Conservation (phyloP, 2,113 vertebrate species). For the Ameiurus melas region DNA sequence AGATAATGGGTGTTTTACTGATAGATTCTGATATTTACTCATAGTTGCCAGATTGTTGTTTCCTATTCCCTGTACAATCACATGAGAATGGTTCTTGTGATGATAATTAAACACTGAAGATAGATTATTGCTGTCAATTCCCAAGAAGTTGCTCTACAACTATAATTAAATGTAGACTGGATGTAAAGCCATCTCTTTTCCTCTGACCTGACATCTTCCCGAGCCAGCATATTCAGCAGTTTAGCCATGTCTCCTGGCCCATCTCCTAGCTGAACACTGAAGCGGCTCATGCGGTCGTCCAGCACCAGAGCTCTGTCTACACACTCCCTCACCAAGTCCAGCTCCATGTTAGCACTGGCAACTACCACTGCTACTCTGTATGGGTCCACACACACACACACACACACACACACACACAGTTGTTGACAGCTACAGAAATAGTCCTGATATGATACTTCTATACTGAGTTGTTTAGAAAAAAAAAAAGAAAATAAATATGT, state of each 20-base stretch:
- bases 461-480: not conserved
- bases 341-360: constrained; percentile 84
- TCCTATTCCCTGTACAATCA: not conserved
- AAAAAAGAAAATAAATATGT: no score
- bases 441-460: not conserved
- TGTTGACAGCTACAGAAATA: not conserved
- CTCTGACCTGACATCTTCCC: constrained; percentile 82
- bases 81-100: not conserved
- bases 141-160: not conserved
- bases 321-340: constrained; percentile 79
- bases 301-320: constrained; percentile 81
- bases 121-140: not conserved
- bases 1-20: not conserved
- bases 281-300: constrained; percentile 80
- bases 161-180: not conserved
- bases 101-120: not conserved
- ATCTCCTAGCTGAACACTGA: constrained; percentile 78
- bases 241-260: constrained; percentile 82
- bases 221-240: constrained; percentile 82
- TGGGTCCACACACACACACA: constrained; percentile 14
- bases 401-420: constrained; percentile 11
- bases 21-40: not conserved
- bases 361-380: constrained; percentile 83
- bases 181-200: not conserved
- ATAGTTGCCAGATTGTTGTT: not conserved